These are phyloP conservation scores for Endotricha flammealis DNA, from an alignment of 2,888 invertebrate species.

Conservation along the genomic window DNA sequence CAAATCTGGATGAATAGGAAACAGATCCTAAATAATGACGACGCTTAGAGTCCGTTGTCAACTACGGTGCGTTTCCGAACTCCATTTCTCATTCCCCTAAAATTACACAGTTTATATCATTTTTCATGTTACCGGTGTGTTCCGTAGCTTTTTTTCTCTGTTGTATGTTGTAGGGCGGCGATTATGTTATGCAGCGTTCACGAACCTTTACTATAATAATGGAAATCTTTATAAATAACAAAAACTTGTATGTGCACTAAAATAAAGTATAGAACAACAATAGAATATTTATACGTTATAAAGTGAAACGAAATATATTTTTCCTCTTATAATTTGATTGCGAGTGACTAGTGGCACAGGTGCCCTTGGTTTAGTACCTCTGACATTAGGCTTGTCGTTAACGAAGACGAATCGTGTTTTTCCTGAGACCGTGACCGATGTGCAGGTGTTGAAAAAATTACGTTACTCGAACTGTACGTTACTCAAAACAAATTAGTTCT, in stretches of 20 bases:
- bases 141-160: constrained; percentile 35
- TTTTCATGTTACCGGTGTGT: constrained; percentile 36
- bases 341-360: constrained; percentile 2
- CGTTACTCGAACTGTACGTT: constrained; percentile 23
- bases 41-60: constrained; percentile 17
- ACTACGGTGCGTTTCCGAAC: constrained; percentile 23
- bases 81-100: constrained; percentile 24
- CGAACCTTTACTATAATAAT: too few relatives aligned
- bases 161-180: constrained; percentile 47
- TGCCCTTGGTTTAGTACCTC: constrained; percentile 9
- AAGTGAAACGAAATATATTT: too few relatives aligned
- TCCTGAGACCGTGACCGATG: constrained; percentile 48
- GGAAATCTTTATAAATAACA: too few relatives aligned
- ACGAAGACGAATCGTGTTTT: constrained; percentile 58
- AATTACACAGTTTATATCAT: constrained; percentile 35
- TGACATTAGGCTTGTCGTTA: constrained; percentile 29
- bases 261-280: too few relatives aligned
- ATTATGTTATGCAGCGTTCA: constrained; percentile 23
- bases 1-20: constrained; percentile 17
- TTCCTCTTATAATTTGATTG: background rate
- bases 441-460: constrained; percentile 39
- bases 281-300: too few relatives aligned
- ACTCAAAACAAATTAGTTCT: constrained; percentile 32
- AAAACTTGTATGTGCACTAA: too few relatives aligned
- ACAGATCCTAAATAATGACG: constrained; percentile 15